A percentile compares a stretch with the other conserved stretches of the same genome.
Evolutionary conservation across 2,888 invertebrate species (phyloP).

Genomic region (Melitaea athalia): DNA sequence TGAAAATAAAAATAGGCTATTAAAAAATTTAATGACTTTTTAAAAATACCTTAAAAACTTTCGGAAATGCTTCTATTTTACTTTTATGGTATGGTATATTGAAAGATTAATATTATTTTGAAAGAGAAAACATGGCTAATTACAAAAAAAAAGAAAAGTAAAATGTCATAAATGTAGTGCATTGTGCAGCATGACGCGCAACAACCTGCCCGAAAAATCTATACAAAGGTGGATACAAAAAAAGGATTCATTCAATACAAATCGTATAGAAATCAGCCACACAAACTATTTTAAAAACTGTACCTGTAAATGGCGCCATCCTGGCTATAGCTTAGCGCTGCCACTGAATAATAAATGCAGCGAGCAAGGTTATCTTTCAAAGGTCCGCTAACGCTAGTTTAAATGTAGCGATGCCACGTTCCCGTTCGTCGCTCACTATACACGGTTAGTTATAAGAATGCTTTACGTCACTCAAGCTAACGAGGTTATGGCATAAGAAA

Average conservation of each 20-base stretch:
- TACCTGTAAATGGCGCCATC: constrained; percentile 78
- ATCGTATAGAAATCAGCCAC: constrained; percentile 15
- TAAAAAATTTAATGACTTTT: too few relatives aligned
- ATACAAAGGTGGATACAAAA: constrained; percentile 3
- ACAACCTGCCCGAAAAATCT: constrained; percentile 19
- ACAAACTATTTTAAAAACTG: constrained; percentile 49
- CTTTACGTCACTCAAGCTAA: constrained; percentile 72
- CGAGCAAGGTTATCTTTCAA: constrained; percentile 66
- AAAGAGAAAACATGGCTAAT: neutral
- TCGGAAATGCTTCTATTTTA: too few relatives aligned
- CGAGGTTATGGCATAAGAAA: constrained; percentile 67
- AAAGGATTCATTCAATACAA: constrained; percentile 7
- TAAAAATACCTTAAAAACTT: too few relatives aligned
- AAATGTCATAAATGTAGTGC: constrained; percentile 24
- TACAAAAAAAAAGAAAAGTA: constrained; percentile 4
- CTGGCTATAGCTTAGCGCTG: constrained; percentile 70
- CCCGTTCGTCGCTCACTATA: constrained; percentile 53
- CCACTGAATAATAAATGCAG: constrained; percentile 79
- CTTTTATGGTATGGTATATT: too few relatives aligned
- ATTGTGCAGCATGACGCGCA: constrained; percentile 17
- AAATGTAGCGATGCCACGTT: constrained; percentile 51
- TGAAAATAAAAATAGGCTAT: too few relatives aligned
- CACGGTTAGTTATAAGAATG: constrained; percentile 52
- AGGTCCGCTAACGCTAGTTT: constrained; percentile 51
- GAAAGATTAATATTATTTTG: neutral